Evolutionary conservation across 2,113 vertebrate genomes (phyloP).

Genomic region (Chionodraco myersi): DNA sequence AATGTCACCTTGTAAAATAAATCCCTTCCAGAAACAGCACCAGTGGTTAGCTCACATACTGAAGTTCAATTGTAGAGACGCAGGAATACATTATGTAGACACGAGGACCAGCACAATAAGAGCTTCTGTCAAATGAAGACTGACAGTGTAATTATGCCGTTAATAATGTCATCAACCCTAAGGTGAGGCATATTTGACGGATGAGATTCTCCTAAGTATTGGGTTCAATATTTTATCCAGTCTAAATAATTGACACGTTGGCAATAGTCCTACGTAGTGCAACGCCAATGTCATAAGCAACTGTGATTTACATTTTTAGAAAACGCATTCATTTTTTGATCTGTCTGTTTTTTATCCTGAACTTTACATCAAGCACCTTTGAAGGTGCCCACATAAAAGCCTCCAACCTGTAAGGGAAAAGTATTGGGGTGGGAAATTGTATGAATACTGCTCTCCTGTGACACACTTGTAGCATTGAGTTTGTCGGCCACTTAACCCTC

Average conservation of each 20-base stretch:
- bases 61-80: neutral
- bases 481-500: slow-evolving; percentile 68
- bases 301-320: slow-evolving; percentile 3
- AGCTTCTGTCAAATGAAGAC: slow-evolving; percentile 9
- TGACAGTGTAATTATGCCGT: neutral
- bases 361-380: slow-evolving; percentile 46
- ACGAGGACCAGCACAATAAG: neutral
- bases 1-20: neutral
- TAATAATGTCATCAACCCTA: neutral
- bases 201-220: neutral
- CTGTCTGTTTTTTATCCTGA: neutral
- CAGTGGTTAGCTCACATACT: neutral
- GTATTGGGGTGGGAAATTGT: slow-evolving; percentile 44
- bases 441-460: slow-evolving; percentile 59
- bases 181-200: neutral
- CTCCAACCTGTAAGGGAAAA: slow-evolving; percentile 39
- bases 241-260: neutral
- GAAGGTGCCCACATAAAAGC: slow-evolving; percentile 47
- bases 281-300: neutral
- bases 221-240: neutral
- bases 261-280: neutral
- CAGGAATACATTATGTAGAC: neutral
- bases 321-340: neutral
- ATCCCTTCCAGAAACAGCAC: neutral
- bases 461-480: slow-evolving; percentile 48